Evolutionary conservation across 2,113 vertebrate genomes (phyloP).

Genomic region (Paralichthys olivaceus): DNA sequence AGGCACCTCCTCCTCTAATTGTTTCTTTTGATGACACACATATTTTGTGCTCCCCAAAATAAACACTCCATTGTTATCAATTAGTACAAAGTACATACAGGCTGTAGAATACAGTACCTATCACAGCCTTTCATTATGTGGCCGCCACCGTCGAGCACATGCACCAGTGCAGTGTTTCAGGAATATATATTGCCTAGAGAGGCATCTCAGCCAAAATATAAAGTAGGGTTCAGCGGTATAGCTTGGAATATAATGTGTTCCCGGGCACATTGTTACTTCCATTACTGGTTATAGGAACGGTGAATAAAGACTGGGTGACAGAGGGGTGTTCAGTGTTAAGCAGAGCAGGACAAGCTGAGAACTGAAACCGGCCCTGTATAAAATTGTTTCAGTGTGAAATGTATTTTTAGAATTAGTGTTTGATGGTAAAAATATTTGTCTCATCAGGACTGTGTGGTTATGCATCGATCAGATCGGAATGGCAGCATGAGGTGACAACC

Average conservation of each 20-base stretch:
- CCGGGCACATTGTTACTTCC: slow-evolving; percentile 42
- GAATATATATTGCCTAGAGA: slow-evolving; percentile 31
- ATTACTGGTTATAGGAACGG: slow-evolving; percentile 39
- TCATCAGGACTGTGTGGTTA: neutral
- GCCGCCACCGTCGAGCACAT: neutral
- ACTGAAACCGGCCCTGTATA: too few relatives aligned
- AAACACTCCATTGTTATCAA: slow-evolving; percentile 28
- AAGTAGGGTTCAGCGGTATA: slow-evolving; percentile 30
- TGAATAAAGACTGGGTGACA: slow-evolving; percentile 11
- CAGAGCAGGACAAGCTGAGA: too few relatives aligned
- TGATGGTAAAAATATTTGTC: neutral
- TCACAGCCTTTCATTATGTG: slow-evolving; percentile 2
- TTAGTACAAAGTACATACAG: slow-evolving; percentile 28
- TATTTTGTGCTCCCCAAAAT: neutral
- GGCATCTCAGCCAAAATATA: slow-evolving; percentile 37
- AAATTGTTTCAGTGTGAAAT: neutral
- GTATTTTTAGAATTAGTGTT: neutral
- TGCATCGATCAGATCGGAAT: neutral
- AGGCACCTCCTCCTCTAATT: slow-evolving; percentile 27
- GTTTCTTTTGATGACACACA: slow-evolving; percentile 36
- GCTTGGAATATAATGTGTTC: slow-evolving; percentile 30
- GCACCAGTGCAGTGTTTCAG: slow-evolving; percentile 42
- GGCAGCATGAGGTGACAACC: neutral
- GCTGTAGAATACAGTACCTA: neutral
- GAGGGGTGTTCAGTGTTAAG: neutral